Percentiles rank a stretch among this genome's conserved stretches.
Conservation (phyloP, 2,113 vertebrate genomes). For the Menidia beryllina region DNA sequence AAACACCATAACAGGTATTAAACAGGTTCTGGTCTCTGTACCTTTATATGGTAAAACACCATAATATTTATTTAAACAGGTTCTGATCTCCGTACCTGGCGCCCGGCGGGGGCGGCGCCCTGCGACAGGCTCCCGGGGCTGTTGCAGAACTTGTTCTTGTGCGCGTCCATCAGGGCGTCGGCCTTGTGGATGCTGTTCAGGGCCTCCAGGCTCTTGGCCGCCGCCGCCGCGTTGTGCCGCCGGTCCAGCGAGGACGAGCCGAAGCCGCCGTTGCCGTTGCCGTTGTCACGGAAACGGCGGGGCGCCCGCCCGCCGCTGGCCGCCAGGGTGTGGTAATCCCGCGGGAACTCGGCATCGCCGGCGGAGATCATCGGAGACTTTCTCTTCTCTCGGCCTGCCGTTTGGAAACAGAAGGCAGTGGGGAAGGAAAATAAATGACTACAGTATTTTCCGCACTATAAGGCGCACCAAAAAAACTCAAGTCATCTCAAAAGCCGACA, state of each 20-base stretch:
- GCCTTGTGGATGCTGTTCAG: conserved; percentile 92
- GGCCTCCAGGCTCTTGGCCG: conserved; percentile 93
- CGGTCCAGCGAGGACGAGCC: conserved; percentile 90
- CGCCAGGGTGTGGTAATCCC: conserved; percentile 92
- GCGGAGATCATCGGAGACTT: conserved; percentile 96
- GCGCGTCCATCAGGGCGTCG: conserved; percentile 92
- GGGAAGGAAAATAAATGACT: too few species aligned
- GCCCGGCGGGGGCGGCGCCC: conserved; percentile 45
- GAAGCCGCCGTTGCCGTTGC: conserved; percentile 90
- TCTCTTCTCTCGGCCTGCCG: conserved; percentile 90
- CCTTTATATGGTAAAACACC: too few species aligned
- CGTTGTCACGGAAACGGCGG: conserved; percentile 86
- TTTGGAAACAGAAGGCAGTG: neutral
- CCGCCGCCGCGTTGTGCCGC: conserved; percentile 90
- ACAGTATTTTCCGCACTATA: too few species aligned
- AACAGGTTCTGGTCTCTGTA: too few species aligned
- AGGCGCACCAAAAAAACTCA: too few species aligned
- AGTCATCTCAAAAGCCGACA: too few species aligned
- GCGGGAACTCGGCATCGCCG: conserved; percentile 94
- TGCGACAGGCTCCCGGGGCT: conserved; percentile 80
- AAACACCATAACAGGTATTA: too few species aligned
- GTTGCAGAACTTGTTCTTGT: conserved; percentile 91
- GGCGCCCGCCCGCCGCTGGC: conserved; percentile 86
- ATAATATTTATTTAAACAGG: too few species aligned
- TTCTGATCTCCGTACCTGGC: too few species aligned